Conservation (phyloP, 2,113 vertebrate genomes). For the Paralichthys olivaceus region DNA sequence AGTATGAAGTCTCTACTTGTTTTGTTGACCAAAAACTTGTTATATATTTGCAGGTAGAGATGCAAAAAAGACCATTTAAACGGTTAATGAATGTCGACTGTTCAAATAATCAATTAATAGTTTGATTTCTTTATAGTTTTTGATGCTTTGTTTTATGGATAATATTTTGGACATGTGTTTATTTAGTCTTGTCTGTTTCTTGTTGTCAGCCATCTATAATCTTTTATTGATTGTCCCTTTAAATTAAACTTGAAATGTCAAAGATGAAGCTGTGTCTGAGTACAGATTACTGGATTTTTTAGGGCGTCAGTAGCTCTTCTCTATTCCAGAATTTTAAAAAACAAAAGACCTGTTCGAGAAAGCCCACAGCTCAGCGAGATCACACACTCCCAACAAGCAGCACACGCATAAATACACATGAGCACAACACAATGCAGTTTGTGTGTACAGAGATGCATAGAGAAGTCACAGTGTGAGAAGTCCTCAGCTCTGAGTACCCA, state of each 20-base stretch:
- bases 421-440: not conserved
- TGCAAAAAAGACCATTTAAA: no score
- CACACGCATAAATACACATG: not conserved
- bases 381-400: conserved; percentile 23
- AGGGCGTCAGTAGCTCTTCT: conserved; percentile 20
- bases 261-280: conserved; percentile 16
- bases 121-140: no score
- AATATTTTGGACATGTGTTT: no score
- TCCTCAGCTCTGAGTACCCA: conserved; percentile 41
- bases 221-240: conserved; percentile 1
- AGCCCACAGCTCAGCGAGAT: conserved; percentile 34
- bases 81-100: no score
- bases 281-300: conserved; percentile 30
- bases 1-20: no score
- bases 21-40: no score
- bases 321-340: not conserved
- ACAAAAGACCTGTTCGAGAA: not conserved
- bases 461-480: conserved; percentile 28
- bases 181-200: no score
- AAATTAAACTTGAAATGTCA: not conserved
- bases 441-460: not conserved
- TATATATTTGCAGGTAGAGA: no score
- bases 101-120: no score
- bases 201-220: not conserved
- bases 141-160: no score